Conservation (phyloP, 2,797 vertebrate species). For the Rhynchonycteris naso region DNA sequence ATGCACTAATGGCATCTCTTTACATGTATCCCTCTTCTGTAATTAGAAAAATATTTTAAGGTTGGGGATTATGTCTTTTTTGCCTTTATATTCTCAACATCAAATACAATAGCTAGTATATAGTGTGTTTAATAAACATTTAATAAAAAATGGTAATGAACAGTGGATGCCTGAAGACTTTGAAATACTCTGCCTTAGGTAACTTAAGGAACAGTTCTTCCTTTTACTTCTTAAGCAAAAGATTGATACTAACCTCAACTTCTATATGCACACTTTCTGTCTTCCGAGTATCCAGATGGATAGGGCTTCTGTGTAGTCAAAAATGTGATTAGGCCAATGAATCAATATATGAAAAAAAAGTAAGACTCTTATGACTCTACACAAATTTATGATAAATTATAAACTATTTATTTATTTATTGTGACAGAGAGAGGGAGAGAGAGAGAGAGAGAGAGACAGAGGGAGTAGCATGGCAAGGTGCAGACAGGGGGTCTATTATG, state of each 20-base stretch:
- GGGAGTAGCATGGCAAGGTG: too few species aligned
- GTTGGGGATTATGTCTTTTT: neutral
- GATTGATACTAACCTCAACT: neutral
- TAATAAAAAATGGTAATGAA: slow-evolving; percentile 16
- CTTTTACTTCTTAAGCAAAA: neutral
- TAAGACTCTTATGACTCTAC: neutral
- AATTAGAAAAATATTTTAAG: neutral
- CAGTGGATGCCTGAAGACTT: neutral
- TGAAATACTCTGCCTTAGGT: neutral
- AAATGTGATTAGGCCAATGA: neutral
- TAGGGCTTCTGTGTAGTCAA: neutral
- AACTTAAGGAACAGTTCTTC: neutral
- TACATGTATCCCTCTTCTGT: neutral
- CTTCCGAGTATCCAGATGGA: neutral
- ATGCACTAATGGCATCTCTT: neutral
- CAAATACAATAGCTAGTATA: neutral
- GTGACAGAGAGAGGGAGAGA: too few species aligned
- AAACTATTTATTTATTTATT: neutral
- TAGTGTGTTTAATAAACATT: neutral
- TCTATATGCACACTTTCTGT: neutral
- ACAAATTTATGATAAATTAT: neutral
- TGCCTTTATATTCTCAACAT: neutral
- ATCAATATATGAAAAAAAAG: slow-evolving; percentile 29
- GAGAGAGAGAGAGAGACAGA: too few species aligned
- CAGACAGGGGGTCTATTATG: too few species aligned